Percentiles rank a stretch among this genome's conserved stretches.
Evolutionary conservation across 2,113 vertebrate species (phyloP).

Genomic region (Hipposideros armiger): DNA sequence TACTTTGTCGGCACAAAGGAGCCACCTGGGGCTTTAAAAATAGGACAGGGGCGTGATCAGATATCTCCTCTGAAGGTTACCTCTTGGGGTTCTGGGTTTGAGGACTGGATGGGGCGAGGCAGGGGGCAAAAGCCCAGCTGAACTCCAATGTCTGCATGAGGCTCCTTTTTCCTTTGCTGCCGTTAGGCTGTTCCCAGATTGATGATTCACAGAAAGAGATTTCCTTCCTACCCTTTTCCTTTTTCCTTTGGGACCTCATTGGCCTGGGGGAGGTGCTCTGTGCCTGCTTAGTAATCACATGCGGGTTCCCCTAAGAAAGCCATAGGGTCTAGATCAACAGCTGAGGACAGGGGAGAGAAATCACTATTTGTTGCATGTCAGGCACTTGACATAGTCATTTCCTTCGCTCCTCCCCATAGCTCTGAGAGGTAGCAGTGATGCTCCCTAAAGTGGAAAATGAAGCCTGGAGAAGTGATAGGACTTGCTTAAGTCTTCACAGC

Average conservation of each 20-base stretch:
- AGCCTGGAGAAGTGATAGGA: background rate
- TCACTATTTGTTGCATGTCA: background rate
- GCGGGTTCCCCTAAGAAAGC: background rate
- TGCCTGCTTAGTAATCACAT: background rate
- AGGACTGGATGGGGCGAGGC: background rate
- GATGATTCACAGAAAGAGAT: background rate
- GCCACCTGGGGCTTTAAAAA: background rate
- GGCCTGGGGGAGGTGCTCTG: background rate
- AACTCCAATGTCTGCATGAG: background rate
- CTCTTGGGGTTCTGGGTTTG: background rate
- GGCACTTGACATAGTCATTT: background rate
- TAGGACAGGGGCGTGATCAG: background rate
- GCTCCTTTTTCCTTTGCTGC: background rate
- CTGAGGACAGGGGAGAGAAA: background rate
- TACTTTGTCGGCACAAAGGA: background rate
- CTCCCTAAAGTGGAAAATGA: background rate
- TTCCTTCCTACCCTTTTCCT: background rate
- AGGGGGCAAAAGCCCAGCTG: background rate
- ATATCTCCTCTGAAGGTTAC: background rate
- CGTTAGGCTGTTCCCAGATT: background rate
- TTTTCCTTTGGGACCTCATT: background rate
- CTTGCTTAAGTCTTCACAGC: background rate
- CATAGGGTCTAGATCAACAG: background rate
- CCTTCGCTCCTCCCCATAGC: background rate
- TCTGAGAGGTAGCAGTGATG: background rate